These are phyloP conservation scores for Meganola albula DNA, from an alignment of 2,888 invertebrate species.

Conservation along the genomic window DNA sequence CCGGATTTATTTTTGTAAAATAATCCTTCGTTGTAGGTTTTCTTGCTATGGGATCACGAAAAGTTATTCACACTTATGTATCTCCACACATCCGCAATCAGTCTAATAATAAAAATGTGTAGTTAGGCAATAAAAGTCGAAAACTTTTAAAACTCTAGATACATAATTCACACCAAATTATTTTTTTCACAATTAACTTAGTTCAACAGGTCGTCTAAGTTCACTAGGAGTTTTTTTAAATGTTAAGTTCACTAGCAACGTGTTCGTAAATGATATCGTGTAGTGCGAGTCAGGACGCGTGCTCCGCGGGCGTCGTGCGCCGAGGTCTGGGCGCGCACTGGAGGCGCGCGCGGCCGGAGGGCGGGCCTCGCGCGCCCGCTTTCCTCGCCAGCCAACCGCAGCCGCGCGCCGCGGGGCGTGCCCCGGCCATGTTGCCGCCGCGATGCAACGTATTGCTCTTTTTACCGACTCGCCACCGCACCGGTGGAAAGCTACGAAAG, in stretches of 20 bases:
- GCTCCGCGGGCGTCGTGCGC: slow-evolving; percentile 28
- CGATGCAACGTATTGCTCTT: slow-evolving; percentile 65
- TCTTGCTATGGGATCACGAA: too few relatives aligned
- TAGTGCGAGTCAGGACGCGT: slow-evolving; percentile 22
- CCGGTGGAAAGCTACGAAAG: too few relatives aligned
- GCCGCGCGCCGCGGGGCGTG: slow-evolving; percentile 52
- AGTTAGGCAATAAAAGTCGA: neutral
- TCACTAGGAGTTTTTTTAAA: slow-evolving; percentile 12
- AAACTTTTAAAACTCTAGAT: neutral
- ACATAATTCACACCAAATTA: neutral
- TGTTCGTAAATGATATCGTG: neutral
- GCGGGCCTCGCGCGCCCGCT: slow-evolving; percentile 34
- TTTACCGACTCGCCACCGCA: slow-evolving; percentile 67
- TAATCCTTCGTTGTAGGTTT: too few relatives aligned
- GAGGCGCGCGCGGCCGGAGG: slow-evolving; percentile 39
- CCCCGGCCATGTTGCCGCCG: slow-evolving; percentile 64
- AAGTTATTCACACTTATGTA: neutral
- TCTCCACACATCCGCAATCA: neutral
- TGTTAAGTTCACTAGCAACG: neutral
- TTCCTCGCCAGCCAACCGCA: slow-evolving; percentile 42
- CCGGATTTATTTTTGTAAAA: neutral
- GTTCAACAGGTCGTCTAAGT: neutral
- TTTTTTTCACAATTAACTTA: neutral
- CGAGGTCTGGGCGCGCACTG: slow-evolving; percentile 34
- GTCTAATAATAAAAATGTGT: neutral